Evolutionary conservation across 2,888 invertebrate genomes (phyloP).

Genomic region (Megastigmus dorsalis): DNA sequence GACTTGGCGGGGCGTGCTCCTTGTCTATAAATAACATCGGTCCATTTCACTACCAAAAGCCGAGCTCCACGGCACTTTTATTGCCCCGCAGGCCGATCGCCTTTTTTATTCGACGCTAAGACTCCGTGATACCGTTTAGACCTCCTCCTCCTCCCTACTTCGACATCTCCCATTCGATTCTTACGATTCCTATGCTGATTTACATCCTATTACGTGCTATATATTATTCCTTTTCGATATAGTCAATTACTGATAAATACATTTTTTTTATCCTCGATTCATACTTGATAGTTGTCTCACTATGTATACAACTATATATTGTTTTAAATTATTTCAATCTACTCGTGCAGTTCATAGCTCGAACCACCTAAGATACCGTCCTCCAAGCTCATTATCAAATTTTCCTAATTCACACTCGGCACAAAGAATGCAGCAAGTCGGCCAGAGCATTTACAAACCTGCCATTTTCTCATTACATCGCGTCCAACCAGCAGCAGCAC

Average conservation of each 20-base stretch:
- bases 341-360: too few relatives aligned
- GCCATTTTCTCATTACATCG: conserved; percentile 31
- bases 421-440: too few relatives aligned
- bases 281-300: too few relatives aligned
- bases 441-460: conserved; percentile 30
- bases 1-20: conserved; percentile 12
- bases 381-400: too few relatives aligned
- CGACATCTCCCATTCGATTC: not conserved
- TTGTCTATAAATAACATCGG: conserved; percentile 45
- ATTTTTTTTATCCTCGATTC: too few relatives aligned
- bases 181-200: not conserved
- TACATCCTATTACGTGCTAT: too few relatives aligned
- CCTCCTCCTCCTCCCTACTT: not conserved
- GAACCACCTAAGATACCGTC: too few relatives aligned
- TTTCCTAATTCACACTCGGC: too few relatives aligned
- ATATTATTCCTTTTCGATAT: too few relatives aligned
- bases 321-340: too few relatives aligned
- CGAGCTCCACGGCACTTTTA: conserved; percentile 31
- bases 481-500: too few relatives aligned
- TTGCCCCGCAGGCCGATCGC: conserved; percentile 19
- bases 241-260: too few relatives aligned
- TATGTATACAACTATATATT: not conserved
- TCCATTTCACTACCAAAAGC: conserved; percentile 43
- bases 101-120: not conserved
- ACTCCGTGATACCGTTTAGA: not conserved